A percentile compares a stretch with the other conserved stretches of the same genome.
phyloP scores from a whole-genome alignment of 2,113 vertebrate species.

The Pomatostomus ruficeps region DNA sequence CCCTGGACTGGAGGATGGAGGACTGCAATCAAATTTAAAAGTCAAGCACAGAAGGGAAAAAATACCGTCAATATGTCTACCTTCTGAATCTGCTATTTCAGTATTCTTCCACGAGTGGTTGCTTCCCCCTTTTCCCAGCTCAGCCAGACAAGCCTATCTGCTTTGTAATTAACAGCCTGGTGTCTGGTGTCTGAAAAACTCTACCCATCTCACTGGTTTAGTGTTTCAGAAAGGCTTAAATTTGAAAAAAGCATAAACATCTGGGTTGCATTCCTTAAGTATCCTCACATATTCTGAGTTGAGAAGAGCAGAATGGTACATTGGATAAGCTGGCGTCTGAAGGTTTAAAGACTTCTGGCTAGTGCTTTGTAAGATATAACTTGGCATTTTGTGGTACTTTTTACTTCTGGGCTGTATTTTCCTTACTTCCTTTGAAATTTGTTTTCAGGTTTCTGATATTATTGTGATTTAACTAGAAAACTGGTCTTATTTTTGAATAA shows the following conservation, averaged over 20 bases:
- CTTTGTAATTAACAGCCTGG: background rate
- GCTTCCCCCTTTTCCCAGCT: background rate
- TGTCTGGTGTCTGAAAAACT: background rate
- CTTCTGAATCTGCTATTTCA: background rate
- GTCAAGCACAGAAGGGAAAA: background rate
- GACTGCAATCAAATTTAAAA: background rate
- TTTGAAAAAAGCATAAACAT: constrained; percentile 2
- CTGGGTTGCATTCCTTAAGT: constrained; percentile 23
- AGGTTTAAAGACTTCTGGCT: constrained; percentile 29
- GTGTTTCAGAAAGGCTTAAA: constrained; percentile 26
- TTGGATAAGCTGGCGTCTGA: constrained; percentile 28
- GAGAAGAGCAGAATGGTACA: background rate
- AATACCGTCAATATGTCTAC: background rate
- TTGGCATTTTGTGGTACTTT: background rate
- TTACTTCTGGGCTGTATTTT: background rate
- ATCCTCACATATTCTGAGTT: background rate
- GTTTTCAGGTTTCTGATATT: background rate
- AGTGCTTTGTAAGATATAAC: constrained; percentile 6
- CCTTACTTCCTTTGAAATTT: background rate
- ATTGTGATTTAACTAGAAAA: background rate
- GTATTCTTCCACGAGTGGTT: background rate
- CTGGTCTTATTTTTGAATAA: background rate
- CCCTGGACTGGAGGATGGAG: background rate
- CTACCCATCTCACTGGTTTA: background rate
- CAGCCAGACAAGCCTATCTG: background rate